These are phyloP conservation scores for Pantala flavescens DNA, from an alignment of 1,140 invertebrate genomes.

Conservation along the genomic window DNA sequence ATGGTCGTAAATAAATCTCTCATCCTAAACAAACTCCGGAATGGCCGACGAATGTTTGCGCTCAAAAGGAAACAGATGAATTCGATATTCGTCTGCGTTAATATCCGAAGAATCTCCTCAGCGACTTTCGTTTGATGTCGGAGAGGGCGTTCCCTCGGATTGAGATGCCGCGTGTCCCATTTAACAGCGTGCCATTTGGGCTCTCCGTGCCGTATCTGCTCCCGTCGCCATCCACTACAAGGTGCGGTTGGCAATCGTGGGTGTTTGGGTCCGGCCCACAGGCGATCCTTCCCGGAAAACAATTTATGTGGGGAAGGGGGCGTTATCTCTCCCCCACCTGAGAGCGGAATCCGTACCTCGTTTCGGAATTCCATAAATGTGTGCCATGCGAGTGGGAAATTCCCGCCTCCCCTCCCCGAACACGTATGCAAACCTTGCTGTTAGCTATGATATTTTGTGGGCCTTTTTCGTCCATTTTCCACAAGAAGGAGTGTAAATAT, in stretches of 20 bases:
- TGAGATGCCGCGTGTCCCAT: too few species aligned
- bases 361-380: constrained; percentile 3
- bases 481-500: background rate
- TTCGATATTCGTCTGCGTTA: too few species aligned
- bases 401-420: background rate
- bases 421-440: background rate
- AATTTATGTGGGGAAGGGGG: background rate
- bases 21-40: too few species aligned
- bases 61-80: too few species aligned
- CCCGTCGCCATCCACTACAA: background rate
- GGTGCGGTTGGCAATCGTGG: background rate
- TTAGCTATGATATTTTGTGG: background rate
- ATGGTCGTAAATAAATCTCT: too few species aligned
- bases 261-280: background rate
- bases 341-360: background rate
- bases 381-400: background rate
- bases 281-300: background rate
- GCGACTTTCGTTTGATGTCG: too few species aligned
- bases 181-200: background rate
- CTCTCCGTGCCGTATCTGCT: background rate
- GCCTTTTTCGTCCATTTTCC: background rate
- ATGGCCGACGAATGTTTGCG: too few species aligned
- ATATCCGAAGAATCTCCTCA: too few species aligned
- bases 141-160: too few species aligned
- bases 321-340: constrained; percentile 2